Evolutionary conservation across 2,797 vertebrate genomes (phyloP), one percentile per base, ranked within the genome.

Genomic region (Cyclopterus lumpus): DNA sequence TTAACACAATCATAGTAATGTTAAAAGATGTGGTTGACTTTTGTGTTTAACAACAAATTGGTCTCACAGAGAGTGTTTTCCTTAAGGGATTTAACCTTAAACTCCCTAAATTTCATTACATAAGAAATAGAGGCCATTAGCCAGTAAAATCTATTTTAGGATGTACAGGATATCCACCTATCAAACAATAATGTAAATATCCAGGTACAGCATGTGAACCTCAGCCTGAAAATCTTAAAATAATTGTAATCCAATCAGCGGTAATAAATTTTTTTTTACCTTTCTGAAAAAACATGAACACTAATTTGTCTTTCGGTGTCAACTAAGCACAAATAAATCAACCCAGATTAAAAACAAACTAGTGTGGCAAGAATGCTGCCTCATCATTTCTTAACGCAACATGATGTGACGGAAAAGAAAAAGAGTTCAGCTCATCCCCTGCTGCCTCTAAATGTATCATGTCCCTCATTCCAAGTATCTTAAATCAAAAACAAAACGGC

Each of bases 381-480:
- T 85, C 62, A 32, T 68, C 77, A 63, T 44, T 67, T 81, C 73
- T 59, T 44, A 75, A 55, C 22, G 10, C 77, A 77, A 44, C 38
- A 1, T 75, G 53, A 86, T 64, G 77, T 82, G 57, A 82, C 75
- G 78, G 66, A 68, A 64, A 67, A 75, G 3, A 76, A 53, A 66
- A 78, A 61, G 83, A 69, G 71, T 75, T 82, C 42, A 74, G 36
- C 72, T 77, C 73, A 61, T 72, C 66, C 58, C 54, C 53, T 53
- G 60, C 72, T 70, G 77, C 53, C 81, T 80, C 84, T 86, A 87
- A 89, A 86, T 86, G 55, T 83, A 84, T 76, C 82, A 49, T 18
- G 14, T 30, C 46, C 76, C 66, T 77, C 64, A 61, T 68, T 80
- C 42, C 1, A 18, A 30, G 65, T 22, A 2, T 77, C 60, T 63